These are phyloP conservation scores for Allacma fusca DNA, from an alignment of 2,888 invertebrate genomes.

Conservation along the genomic window DNA sequence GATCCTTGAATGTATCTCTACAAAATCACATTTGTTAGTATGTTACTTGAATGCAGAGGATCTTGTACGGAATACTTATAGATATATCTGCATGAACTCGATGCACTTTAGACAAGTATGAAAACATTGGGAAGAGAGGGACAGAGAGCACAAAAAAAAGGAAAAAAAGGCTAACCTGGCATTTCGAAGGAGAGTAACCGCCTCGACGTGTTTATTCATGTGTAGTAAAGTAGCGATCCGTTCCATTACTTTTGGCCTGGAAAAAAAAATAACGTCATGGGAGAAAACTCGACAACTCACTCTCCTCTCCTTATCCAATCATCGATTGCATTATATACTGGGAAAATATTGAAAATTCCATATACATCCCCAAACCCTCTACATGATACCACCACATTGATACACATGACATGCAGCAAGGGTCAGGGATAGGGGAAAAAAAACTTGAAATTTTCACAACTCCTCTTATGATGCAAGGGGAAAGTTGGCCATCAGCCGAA, in stretches of 20 bases:
- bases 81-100: too few relatives aligned
- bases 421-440: too few relatives aligned
- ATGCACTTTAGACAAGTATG: too few relatives aligned
- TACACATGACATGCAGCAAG: too few relatives aligned
- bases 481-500: neutral
- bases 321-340: slow-evolving; percentile 8
- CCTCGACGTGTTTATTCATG: slow-evolving; percentile 28
- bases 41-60: too few relatives aligned
- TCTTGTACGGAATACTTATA: too few relatives aligned
- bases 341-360: slow-evolving; percentile 24
- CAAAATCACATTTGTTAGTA: too few relatives aligned
- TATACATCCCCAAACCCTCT: neutral
- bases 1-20: too few relatives aligned
- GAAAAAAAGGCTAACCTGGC: slow-evolving; percentile 18
- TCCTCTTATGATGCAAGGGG: too few relatives aligned
- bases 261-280: slow-evolving; percentile 6
- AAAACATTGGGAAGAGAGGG: neutral
- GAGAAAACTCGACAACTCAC: slow-evolving; percentile 3
- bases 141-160: neutral
- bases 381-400: too few relatives aligned
- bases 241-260: slow-evolving; percentile 16
- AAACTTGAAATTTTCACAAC: too few relatives aligned
- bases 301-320: slow-evolving; percentile 17
- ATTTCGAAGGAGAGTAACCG: slow-evolving; percentile 22
- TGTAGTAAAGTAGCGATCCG: slow-evolving; percentile 32